Percentiles rank a stretch among this genome's conserved stretches.
Conservation (phyloP, 1,140 invertebrate genomes). For the Lordiphosa clarofinis region DNA sequence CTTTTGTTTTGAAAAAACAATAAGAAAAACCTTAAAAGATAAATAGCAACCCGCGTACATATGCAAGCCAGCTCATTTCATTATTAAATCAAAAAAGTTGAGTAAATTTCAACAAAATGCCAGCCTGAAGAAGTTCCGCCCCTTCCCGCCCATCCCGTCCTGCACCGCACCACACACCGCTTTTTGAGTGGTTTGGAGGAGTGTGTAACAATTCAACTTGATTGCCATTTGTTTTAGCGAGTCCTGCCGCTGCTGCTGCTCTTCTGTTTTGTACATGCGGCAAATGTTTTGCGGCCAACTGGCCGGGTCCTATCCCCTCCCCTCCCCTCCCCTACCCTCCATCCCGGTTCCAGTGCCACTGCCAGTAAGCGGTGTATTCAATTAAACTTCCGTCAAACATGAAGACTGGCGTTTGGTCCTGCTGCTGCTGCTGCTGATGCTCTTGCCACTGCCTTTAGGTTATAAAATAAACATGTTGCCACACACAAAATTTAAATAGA, state of each 20-base stretch:
- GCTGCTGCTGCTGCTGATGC: conserved; percentile 8
- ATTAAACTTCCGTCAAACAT: conserved; percentile 78
- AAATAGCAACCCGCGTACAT: not conserved
- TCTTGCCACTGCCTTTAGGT: conserved; percentile 55
- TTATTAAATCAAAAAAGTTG: conserved; percentile 75
- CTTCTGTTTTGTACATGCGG: conserved; percentile 38
- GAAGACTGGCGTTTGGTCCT: conserved; percentile 37
- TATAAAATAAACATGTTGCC: conserved; percentile 79
- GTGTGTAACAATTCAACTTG: conserved; percentile 68
- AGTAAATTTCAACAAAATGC: conserved; percentile 61
- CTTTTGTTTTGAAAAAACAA: no score
- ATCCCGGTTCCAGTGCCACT: not conserved
- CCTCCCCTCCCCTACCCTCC: not conserved
- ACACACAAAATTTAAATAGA: conserved; percentile 79
- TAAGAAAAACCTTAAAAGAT: no score
- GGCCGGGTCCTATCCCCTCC: conserved; percentile 12
- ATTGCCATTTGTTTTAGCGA: conserved; percentile 75
- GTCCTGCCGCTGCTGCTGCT: conserved; percentile 1
- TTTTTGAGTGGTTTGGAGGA: conserved; percentile 5
- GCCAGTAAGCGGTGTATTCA: conserved; percentile 70
- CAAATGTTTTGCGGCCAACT: conserved; percentile 72
- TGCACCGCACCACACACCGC: not conserved
- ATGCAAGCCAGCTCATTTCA: conserved; percentile 48
- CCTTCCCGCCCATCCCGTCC: not conserved
- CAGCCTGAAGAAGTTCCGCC: conserved; percentile 3